A percentile compares a stretch with the other conserved stretches of the same genome.
phyloP scores from a whole-genome alignment of 2,113 vertebrate genomes.

The Oenanthe melanoleuca region DNA sequence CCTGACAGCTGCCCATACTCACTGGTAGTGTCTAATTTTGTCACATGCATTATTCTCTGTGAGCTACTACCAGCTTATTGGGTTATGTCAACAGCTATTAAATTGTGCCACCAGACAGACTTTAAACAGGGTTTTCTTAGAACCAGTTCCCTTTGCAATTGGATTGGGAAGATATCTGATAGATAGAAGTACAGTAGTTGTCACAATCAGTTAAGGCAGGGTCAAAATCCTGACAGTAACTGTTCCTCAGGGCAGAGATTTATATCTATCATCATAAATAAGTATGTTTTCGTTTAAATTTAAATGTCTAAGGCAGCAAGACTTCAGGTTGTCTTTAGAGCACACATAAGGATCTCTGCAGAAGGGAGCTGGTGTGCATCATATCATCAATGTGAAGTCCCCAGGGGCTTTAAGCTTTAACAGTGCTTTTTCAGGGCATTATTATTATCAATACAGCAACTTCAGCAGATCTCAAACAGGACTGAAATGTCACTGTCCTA shows the following conservation, averaged over 20 bases:
- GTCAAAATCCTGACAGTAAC: neutral
- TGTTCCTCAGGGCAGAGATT: neutral
- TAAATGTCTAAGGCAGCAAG: neutral
- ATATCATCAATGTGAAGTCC: neutral
- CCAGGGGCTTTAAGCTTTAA: neutral
- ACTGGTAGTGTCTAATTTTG: neutral
- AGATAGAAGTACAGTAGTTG: neutral
- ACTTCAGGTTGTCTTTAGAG: neutral
- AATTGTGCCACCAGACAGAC: neutral
- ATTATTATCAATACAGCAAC: neutral
- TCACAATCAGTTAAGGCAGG: neutral
- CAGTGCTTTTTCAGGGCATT: neutral
- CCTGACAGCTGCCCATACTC: neutral
- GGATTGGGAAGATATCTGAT: neutral
- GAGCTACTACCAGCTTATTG: neutral
- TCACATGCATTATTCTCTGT: neutral
- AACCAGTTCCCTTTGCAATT: neutral
- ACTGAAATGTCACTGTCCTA: neutral
- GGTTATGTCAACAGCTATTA: neutral
- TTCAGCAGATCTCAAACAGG: neutral
- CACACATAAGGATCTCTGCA: neutral
- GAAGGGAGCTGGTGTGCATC: neutral
- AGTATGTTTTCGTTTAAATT: neutral
- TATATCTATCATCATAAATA: neutral
- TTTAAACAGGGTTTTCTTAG: neutral